Conservation (phyloP, 1,140 invertebrate species). For the Danaus plexippus region DNA sequence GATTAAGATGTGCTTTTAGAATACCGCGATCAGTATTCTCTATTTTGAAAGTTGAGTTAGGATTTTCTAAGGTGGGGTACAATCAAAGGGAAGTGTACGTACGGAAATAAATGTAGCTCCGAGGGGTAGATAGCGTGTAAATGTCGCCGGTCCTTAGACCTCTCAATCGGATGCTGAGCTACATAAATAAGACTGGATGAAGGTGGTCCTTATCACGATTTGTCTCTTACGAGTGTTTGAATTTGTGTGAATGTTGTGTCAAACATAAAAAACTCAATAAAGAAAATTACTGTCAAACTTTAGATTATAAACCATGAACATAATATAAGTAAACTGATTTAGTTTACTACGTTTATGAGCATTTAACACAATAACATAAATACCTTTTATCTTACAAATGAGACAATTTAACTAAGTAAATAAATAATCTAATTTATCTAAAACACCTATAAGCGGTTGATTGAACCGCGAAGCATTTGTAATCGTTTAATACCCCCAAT, state of each 20-base stretch:
- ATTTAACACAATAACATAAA: no score
- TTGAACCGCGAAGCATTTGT: conserved; percentile 69
- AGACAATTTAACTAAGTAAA: neutral
- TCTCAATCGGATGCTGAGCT: conserved; percentile 64
- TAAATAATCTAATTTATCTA: conserved; percentile 41
- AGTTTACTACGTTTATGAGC: no score
- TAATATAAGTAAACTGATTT: no score
- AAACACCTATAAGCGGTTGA: conserved; percentile 54
- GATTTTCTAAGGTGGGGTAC: conserved; percentile 33
- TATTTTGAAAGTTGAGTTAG: conserved; percentile 29
- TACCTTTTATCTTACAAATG: no score
- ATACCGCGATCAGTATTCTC: conserved; percentile 24
- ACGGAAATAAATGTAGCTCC: conserved; percentile 61
- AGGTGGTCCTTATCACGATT: conserved; percentile 53
- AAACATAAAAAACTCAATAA: no score
- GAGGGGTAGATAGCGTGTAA: conserved; percentile 64
- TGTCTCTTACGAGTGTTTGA: conserved; percentile 22
- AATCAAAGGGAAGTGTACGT: conserved; percentile 44
- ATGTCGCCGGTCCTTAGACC: conserved; percentile 46
- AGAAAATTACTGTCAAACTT: no score
- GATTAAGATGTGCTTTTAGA: conserved; percentile 36
- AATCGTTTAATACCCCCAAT: conserved; percentile 72
- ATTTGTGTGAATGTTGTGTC: no score
- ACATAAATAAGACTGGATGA: conserved; percentile 66
- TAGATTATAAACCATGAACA: no score